These are phyloP conservation scores for Rhagoletis pomonella DNA, from an alignment of 1,140 invertebrate genomes.

Conservation along the genomic window DNA sequence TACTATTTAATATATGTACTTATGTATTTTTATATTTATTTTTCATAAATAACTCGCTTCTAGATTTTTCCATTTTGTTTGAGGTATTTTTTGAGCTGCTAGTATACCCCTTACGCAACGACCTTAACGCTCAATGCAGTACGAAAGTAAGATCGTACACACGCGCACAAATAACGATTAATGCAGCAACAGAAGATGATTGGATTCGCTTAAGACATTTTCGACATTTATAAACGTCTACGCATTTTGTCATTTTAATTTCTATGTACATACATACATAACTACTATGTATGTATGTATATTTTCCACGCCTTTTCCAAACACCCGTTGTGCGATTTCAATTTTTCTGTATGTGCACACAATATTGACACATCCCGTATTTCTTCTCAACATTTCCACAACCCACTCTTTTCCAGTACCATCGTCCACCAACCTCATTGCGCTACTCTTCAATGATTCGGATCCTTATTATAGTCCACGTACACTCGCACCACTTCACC, in stretches of 20 bases:
- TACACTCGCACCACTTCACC: slow-evolving; percentile 94
- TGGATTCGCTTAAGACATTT: too few species aligned
- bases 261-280: too few species aligned
- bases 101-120: slow-evolving; percentile 21
- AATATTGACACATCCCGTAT: background rate
- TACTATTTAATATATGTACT: background rate
- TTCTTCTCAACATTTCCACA: too few species aligned
- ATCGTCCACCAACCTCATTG: background rate
- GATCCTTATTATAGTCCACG: slow-evolving; percentile 85
- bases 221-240: too few species aligned
- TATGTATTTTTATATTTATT: too few species aligned
- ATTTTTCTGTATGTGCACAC: background rate
- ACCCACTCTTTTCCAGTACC: background rate
- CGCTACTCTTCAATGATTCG: slow-evolving; percentile 69
- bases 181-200: background rate
- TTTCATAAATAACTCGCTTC: slow-evolving; percentile 23
- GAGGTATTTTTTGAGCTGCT: slow-evolving; percentile 20
- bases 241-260: too few species aligned
- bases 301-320: background rate
- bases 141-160: background rate
- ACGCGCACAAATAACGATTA: background rate
- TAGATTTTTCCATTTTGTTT: background rate
- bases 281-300: background rate
- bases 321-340: background rate
- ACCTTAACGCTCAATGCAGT: background rate